These are phyloP conservation scores for Enhydra lutris DNA, from an alignment of 2,113 vertebrate genomes.

Conservation along the genomic window DNA sequence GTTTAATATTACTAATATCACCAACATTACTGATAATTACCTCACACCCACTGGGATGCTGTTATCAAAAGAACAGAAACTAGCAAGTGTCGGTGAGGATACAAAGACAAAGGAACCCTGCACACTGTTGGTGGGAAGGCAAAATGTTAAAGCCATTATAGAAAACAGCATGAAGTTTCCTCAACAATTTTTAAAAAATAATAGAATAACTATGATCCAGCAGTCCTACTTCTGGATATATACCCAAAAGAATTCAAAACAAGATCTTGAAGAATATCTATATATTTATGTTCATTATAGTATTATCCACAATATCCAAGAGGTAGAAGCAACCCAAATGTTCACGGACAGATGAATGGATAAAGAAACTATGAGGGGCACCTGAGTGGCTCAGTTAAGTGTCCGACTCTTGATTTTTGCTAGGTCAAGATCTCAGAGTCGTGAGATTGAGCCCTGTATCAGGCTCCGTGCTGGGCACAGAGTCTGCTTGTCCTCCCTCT, in stretches of 20 bases:
- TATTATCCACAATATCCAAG: background rate
- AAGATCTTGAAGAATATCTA: background rate
- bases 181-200: background rate
- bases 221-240: background rate
- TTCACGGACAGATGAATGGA: background rate
- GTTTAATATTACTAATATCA: background rate
- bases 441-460: background rate
- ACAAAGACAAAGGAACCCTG: background rate
- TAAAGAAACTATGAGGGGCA: background rate
- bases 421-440: background rate
- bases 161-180: background rate
- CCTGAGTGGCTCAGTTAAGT: background rate
- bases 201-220: background rate
- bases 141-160: background rate
- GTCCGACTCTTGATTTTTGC: background rate
- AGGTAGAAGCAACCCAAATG: background rate
- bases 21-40: background rate
- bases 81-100: background rate
- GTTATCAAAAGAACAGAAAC: background rate
- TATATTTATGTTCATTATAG: background rate
- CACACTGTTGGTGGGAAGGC: background rate
- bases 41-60: background rate
- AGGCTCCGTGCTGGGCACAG: background rate
- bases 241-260: background rate
- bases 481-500: background rate